These are phyloP conservation scores for Mormyrus proboscirostris DNA, from an alignment of 2,797 vertebrate genomes.

Conservation along the genomic window DNA sequence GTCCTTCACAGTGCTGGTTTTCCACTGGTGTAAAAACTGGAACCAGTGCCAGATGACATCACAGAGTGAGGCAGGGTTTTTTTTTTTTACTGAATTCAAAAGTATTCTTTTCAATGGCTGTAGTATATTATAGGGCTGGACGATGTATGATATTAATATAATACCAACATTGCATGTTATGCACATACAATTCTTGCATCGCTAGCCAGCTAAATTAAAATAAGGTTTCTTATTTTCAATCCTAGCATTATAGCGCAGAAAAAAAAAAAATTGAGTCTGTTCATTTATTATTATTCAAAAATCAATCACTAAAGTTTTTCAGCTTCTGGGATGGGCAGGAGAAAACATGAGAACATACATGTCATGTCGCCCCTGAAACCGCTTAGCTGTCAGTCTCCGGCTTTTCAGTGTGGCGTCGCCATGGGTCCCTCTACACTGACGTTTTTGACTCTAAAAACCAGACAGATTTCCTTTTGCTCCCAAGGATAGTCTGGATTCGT, in stretches of 20 bases:
- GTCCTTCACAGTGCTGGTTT: neutral
- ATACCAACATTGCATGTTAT: neutral
- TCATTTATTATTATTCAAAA: slow-evolving; percentile 5
- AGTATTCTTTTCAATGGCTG: neutral
- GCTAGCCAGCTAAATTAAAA: neutral
- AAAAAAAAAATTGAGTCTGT: neutral
- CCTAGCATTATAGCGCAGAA: neutral
- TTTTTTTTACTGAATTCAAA: neutral
- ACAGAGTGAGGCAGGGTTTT: neutral
- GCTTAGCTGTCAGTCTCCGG: slow-evolving; percentile 29
- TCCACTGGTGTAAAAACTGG: no score
- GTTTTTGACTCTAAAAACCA: neutral
- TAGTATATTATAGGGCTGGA: neutral
- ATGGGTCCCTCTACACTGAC: neutral
- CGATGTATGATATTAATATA: neutral
- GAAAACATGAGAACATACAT: slow-evolving; percentile 12
- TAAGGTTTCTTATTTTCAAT: neutral
- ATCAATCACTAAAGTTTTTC: slow-evolving; percentile 12
- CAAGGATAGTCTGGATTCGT: neutral
- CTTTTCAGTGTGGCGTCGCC: neutral
- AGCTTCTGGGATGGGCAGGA: slow-evolving; percentile 12
- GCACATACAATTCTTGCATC: neutral
- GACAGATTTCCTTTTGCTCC: neutral
- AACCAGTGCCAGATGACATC: neutral
- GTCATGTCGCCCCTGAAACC: slow-evolving; percentile 24